A percentile compares a stretch with the other conserved stretches of the same genome.
phyloP scores from a whole-genome alignment of 2,888 invertebrate genomes.

The Coleophora deauratella region DNA sequence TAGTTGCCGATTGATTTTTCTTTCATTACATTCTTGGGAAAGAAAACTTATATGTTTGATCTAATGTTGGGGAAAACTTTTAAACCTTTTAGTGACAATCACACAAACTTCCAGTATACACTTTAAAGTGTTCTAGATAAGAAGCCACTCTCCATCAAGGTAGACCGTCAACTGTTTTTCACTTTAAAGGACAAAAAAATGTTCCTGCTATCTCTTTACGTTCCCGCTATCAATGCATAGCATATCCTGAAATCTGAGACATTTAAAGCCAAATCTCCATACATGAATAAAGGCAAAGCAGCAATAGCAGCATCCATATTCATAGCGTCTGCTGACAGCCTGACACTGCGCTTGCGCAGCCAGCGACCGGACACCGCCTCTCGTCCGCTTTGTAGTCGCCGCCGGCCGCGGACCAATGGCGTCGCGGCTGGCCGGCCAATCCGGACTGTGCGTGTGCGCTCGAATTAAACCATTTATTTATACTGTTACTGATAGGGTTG shows the following conservation, averaged over 20 bases:
- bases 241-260: neutral
- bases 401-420: constrained; percentile 47
- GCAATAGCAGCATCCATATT: constrained; percentile 29
- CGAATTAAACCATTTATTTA: constrained; percentile 58
- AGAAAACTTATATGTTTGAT: no score
- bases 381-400: constrained; percentile 49
- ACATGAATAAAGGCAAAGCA: constrained; percentile 14
- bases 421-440: constrained; percentile 41
- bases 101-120: no score
- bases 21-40: no score
- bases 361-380: constrained; percentile 47
- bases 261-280: constrained; percentile 11
- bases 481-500: constrained; percentile 50
- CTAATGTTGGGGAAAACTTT: no score
- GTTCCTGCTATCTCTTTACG: no score
- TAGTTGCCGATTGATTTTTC: no score
- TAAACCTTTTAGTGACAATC: no score
- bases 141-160: no score
- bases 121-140: no score
- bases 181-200: no score
- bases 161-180: no score
- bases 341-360: constrained; percentile 12
- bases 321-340: constrained; percentile 57
- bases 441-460: constrained; percentile 45
- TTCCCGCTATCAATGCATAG: neutral